These are phyloP conservation scores for Leptinotarsa undecemlineata DNA, from an alignment of 1,140 invertebrate species.

Conservation along the genomic window DNA sequence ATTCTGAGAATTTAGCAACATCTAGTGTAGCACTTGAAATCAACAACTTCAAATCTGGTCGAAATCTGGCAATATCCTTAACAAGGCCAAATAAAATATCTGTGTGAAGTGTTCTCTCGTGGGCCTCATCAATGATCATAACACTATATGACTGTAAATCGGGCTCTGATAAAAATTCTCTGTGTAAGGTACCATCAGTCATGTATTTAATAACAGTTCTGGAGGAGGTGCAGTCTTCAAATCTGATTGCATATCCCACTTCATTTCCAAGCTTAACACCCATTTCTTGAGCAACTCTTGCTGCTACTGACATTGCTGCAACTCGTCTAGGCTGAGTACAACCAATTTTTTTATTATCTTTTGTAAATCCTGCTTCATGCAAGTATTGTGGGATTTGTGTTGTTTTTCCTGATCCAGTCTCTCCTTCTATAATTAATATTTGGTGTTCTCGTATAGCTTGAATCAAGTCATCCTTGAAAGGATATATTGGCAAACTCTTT, in stretches of 20 bases:
- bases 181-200: conserved; percentile 97
- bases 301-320: conserved; percentile 99
- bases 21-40: conserved; percentile 98
- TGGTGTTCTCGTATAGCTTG: conserved; percentile 88
- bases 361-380: conserved; percentile 86
- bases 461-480: conserved; percentile 88
- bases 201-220: conserved; percentile 99
- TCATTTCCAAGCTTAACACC: conserved; percentile 97
- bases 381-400: conserved; percentile 99
- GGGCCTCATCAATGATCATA: conserved; percentile 99
- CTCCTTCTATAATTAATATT: conserved; percentile 92
- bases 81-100: conserved; percentile 98
- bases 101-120: conserved; percentile 94
- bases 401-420: conserved; percentile 97
- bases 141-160: conserved; percentile 94
- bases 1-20: conserved; percentile 96
- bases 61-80: conserved; percentile 95
- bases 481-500: conserved; percentile 91
- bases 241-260: conserved; percentile 98
- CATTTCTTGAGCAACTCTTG: conserved; percentile 99
- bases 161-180: conserved; percentile 97
- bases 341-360: conserved; percentile 82
- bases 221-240: conserved; percentile 98
- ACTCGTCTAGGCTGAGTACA: conserved; percentile 97
- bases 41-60: conserved; percentile 91